Base-by-base conservation (phyloP, 2,797 vertebrate genomes). In the Tauraco hartlaubi region DNA sequence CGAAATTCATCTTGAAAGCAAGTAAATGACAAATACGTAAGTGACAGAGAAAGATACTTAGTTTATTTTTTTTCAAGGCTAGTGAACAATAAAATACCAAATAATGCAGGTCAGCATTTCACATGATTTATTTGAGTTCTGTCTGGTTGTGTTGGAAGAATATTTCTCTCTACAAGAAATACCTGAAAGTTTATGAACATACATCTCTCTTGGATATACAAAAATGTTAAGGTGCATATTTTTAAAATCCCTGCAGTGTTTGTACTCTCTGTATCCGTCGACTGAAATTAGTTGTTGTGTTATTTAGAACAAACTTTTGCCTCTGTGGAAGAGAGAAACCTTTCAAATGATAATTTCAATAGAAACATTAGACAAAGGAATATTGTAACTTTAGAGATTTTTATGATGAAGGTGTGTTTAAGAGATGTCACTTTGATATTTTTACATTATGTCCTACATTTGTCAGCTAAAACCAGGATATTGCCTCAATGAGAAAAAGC, bases 391-490 rank as follows among this genome's bases (percentile, higher is more conserved):
- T 98, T 98, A 94, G 97, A 98, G 98, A 98, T 98, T 98, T 98
- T 98, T 98, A 98, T 98, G 98, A 98, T 98, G 98, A 98, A 98
- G 98, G 98, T 98, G 98, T 98, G 98, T 98, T 98, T 98, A 98
- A 98, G 98, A 98, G 98, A 99, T 98, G 98, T 99, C 99, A 99
- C 98, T 99, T 99, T 98, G 99, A 99, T 99, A 99, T 99, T 99
- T 99, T 99, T 99, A 99, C 99, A 99, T 99, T 99, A 99, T 99
- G 99, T 99, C 99, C 99, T 99, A 99, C 99, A 99, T 99, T 99
- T 99, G 99, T 99, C 99, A 99, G 99, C 99, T 99, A 99, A 99
- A 99, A 99, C 99, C 99, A 99, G 99, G 99, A 99, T 99, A 99
- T 99, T 99, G 99, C 99, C 99, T 99, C 98, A 99, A 99, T 98